Base-by-base conservation (phyloP, 2,888 invertebrate genomes). In the Cerastoderma edule region DNA sequence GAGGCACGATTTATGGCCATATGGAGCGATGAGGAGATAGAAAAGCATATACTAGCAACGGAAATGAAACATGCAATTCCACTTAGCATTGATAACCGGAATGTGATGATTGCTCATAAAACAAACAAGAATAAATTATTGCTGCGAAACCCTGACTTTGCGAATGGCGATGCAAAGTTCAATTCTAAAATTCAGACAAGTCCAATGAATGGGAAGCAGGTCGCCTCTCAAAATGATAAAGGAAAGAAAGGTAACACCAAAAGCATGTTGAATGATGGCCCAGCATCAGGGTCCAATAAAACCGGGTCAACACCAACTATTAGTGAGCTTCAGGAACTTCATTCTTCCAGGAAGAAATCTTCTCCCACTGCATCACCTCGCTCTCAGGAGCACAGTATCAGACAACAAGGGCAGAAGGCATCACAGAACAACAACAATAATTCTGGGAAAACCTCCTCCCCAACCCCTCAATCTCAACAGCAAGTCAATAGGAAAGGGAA, bases 41-140 rank as follows among this genome's bases (percentile, higher is more conserved):
- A 24, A 19, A 50, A 53, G 27, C 80, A n/a, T n/a, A n/a, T n/a
- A n/a, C n/a, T n/a, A n/a, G n/a, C n/a, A n/a, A n/a, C n/a, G n/a
- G n/a, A n/a, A n/a, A n/a, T n/a, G n/a, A n/a, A n/a, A n/a, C 44
- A 44, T 3, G 22, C 39, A 22, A 39, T 67, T 19, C 67, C 65
- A 16, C 24, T 72, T 4, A 46, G 22, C 32, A 64, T 77, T 57
- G 82, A 82, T 54, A 82, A 82, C 70, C 76, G 82, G 19, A 54
- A 56, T 50, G 46, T 82, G 33, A 56, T 79, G 69, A 77, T 60
- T 44, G n/a, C n/a, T n/a, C 27, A 64, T 13, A 64, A 68, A 16
- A 72, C 54, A 24, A 82, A 71, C 46, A 76, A 78, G 64, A 72
- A 69, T 63, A 72, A 69, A 22, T 72, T 76, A 53, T 65, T 56